These are phyloP conservation scores for Toxotes chatareus DNA, from an alignment of 2,113 vertebrate species.

Conservation along the genomic window DNA sequence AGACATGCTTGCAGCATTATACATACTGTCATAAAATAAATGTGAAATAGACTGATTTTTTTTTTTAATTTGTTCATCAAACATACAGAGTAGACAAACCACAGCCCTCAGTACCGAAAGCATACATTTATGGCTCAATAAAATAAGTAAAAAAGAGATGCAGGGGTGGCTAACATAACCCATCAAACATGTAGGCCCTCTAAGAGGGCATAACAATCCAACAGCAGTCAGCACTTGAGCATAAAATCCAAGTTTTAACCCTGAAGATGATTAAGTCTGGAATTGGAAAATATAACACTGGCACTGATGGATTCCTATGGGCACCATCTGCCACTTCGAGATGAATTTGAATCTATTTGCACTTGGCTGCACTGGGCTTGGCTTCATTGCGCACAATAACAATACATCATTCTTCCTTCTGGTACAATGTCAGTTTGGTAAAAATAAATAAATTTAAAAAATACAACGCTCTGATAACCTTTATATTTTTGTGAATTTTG, in stretches of 20 bases:
- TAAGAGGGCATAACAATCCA: constrained; percentile 39
- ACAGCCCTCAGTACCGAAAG: constrained; percentile 6
- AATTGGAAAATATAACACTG: constrained; percentile 8
- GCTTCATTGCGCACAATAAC: neutral
- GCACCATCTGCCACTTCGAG: neutral
- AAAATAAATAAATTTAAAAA: constrained; percentile 58
- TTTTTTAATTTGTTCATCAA: constrained; percentile 61
- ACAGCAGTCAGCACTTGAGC: constrained; percentile 22
- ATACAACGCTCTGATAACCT: neutral
- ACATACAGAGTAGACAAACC: constrained; percentile 45
- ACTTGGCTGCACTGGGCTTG: neutral
- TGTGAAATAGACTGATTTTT: neutral
- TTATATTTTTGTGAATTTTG: neutral
- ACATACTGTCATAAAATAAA: neutral
- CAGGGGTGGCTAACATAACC: constrained; percentile 33
- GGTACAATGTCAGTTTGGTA: constrained; percentile 17
- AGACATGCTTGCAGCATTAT: neutral
- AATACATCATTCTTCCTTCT: constrained; percentile 15
- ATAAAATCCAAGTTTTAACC: constrained; percentile 9
- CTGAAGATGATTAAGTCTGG: constrained; percentile 11
- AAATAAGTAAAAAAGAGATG: constrained; percentile 46
- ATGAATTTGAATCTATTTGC: neutral
- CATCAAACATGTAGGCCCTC: constrained; percentile 26
- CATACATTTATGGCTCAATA: constrained; percentile 30
- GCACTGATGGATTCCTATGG: constrained; percentile 2